Evolutionary conservation across 2,113 vertebrate genomes (phyloP).

Genomic region (Chelonoidis abingdonii): DNA sequence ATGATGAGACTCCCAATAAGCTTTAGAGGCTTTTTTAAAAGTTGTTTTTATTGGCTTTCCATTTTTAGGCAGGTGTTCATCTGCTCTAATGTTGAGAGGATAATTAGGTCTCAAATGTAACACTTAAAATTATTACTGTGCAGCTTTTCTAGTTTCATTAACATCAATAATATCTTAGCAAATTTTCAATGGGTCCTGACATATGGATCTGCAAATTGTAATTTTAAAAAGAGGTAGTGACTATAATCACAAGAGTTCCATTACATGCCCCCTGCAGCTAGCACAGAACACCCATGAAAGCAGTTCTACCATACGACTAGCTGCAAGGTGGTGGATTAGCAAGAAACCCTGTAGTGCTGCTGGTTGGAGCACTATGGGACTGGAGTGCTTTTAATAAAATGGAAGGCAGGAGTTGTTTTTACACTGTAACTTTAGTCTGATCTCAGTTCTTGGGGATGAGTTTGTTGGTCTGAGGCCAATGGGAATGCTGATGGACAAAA

Average conservation of each 20-base stretch:
- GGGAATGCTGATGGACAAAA: background rate
- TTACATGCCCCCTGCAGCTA: background rate
- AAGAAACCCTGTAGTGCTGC: background rate
- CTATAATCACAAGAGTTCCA: background rate
- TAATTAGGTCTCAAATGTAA: background rate
- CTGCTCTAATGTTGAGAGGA: background rate
- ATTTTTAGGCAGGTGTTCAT: background rate
- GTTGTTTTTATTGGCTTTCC: background rate
- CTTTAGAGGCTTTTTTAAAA: background rate
- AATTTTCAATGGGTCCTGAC: background rate
- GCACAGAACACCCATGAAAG: background rate
- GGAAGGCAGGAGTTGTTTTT: background rate
- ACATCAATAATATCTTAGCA: background rate
- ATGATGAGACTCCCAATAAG: background rate
- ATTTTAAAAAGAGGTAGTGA: background rate
- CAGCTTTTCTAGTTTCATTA: background rate
- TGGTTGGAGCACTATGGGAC: background rate
- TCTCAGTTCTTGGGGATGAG: accelerated
- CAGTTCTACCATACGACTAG: accelerated
- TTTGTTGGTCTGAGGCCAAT: background rate
- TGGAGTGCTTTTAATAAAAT: background rate
- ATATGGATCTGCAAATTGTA: background rate
- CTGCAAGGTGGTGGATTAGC: accelerated
- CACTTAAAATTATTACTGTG: background rate
- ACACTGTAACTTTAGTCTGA: background rate